These are phyloP conservation scores for Lacanobia oleracea DNA, from an alignment of 2,888 invertebrate species.

Conservation along the genomic window DNA sequence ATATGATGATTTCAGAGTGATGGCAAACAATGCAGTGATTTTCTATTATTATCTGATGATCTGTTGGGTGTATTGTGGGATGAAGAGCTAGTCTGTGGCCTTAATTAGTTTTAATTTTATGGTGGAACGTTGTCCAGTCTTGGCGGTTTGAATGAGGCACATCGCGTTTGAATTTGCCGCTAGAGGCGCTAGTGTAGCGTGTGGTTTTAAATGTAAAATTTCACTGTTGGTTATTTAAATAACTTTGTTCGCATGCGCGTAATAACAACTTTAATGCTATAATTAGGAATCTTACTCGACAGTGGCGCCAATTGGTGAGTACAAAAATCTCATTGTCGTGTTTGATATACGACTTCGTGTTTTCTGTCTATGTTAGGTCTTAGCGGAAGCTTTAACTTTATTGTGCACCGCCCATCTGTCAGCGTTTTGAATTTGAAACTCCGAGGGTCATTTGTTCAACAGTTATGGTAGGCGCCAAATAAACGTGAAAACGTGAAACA, in stretches of 20 bases:
- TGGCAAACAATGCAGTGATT: slow-evolving; percentile 24
- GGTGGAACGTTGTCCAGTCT: neutral
- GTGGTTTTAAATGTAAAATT: no score
- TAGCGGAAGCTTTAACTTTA: neutral
- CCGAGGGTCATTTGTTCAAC: no score
- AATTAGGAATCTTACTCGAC: no score
- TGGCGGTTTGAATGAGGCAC: no score
- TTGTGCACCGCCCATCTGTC: neutral
- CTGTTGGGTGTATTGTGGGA: slow-evolving; percentile 17
- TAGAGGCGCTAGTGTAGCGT: no score
- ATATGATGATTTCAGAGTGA: slow-evolving; percentile 2
- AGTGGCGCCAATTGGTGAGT: no score
- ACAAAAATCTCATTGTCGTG: neutral
- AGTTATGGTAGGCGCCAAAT: no score
- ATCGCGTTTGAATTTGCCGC: neutral
- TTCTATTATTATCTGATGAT: slow-evolving; percentile 42
- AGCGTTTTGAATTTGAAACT: neutral
- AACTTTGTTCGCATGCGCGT: no score
- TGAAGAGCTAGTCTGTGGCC: neutral
- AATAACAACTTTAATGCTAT: no score
- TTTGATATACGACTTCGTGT: neutral
- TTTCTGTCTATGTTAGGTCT: no score
- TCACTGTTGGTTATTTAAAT: no score
- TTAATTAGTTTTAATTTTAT: slow-evolving; percentile 21
- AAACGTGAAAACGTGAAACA: no score